A percentile compares a stretch with the other conserved stretches of the same genome.
Conservation (phyloP, 2,888 invertebrate species). For the Kuschelorhynchus macadamiae region DNA sequence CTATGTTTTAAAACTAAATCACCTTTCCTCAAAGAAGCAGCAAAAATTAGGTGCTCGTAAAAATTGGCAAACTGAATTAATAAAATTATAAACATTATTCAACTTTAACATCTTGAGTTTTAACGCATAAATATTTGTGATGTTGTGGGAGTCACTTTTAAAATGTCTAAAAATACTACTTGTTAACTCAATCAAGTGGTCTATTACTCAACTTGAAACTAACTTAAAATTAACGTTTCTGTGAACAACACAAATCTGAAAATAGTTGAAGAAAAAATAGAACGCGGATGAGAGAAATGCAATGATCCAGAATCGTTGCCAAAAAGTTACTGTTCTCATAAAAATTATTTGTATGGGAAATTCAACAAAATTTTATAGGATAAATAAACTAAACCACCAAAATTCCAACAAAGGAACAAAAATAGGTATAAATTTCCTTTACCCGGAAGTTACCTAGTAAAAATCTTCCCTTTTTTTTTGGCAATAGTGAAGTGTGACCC, state of each 20-base stretch:
- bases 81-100: too few species aligned
- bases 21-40: too few species aligned
- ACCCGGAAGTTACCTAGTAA: too few species aligned
- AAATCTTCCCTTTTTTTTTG: too few species aligned
- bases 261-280: slow-evolving; percentile 18
- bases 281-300: slow-evolving; percentile 24
- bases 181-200: slow-evolving; percentile 1
- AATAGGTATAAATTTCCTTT: too few species aligned
- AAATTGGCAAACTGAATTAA: too few species aligned
- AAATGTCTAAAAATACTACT: neutral
- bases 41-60: too few species aligned
- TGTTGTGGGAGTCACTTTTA: neutral
- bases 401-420: too few species aligned
- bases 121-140: neutral
- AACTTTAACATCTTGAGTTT: too few species aligned
- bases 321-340: neutral
- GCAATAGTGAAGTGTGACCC: too few species aligned
- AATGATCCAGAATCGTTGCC: slow-evolving; percentile 1
- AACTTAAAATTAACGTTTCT: neutral
- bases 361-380: neutral
- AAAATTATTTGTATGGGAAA: neutral
- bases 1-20: too few species aligned
- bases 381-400: neutral
- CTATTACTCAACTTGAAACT: slow-evolving; percentile 4
- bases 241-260: slow-evolving; percentile 13